phyloP scores from a whole-genome alignment of 2,113 vertebrate genomes.

The Gambusia affinis region DNA sequence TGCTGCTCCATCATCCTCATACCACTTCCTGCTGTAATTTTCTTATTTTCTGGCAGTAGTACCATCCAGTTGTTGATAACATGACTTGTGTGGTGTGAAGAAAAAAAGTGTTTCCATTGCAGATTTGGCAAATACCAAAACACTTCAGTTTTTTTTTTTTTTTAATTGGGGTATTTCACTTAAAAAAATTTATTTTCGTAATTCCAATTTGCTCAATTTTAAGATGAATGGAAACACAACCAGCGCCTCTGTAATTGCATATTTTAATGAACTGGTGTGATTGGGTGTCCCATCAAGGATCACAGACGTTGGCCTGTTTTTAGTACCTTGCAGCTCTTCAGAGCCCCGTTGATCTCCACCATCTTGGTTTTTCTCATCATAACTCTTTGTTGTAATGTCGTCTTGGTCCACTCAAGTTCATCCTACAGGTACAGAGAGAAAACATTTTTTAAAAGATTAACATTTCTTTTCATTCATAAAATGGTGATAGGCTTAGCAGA shows the following conservation, averaged over 20 bases:
- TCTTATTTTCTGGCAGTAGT: too few species aligned
- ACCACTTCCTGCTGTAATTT: too few species aligned
- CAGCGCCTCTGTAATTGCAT: neutral
- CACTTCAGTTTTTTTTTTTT: too few species aligned
- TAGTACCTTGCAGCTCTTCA: conserved; percentile 52
- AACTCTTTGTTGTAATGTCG: conserved; percentile 21
- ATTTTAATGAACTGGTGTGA: neutral
- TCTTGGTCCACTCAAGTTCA: conserved; percentile 23
- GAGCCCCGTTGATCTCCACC: conserved; percentile 20
- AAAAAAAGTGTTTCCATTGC: too few species aligned
- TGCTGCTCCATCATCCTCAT: too few species aligned
- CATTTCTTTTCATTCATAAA: neutral
- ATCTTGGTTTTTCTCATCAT: conserved; percentile 16
- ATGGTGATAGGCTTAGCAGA: neutral
- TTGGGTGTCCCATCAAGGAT: accelerated
- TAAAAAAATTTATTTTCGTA: too few species aligned
- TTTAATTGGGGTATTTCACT: too few species aligned
- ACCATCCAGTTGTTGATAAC: too few species aligned
- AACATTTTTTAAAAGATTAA: neutral
- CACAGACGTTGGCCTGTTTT: neutral
- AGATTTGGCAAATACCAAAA: too few species aligned
- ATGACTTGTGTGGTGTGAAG: too few species aligned
- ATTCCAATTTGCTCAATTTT: too few species aligned
- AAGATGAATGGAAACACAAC: too few species aligned
- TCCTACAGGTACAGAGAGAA: conserved; percentile 24